phyloP scores from a whole-genome alignment of 35 echinoderm and acorn worm species.

The Hemicentrotus pulcherrimus region DNA sequence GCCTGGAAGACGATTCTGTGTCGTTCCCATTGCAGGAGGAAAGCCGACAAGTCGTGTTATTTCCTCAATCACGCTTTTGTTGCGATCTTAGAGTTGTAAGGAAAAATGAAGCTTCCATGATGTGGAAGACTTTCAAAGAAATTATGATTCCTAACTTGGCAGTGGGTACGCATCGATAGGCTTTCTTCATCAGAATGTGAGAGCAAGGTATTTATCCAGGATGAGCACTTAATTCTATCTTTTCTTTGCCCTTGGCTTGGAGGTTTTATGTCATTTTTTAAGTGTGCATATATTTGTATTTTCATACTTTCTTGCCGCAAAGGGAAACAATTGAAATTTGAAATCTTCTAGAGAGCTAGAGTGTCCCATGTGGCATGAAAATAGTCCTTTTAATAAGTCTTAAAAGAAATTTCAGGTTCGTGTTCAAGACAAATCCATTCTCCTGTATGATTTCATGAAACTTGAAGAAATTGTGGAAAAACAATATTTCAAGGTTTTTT shows the following conservation, averaged over 20 bases:
- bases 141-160: neutral
- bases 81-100: neutral
- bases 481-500: neutral
- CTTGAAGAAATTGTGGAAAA: neutral
- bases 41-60: neutral
- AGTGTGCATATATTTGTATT: neutral
- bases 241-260: slow-evolving; percentile 31
- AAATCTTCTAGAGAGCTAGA: neutral
- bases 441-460: neutral
- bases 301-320: neutral
- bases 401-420: neutral
- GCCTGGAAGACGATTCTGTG: slow-evolving; percentile 9
- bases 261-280: slow-evolving; percentile 2
- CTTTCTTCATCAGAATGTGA: slow-evolving; percentile 9
- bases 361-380: neutral
- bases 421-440: neutral
- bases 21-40: neutral
- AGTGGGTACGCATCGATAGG: neutral
- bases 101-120: neutral
- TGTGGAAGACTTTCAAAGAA: neutral
- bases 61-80: neutral
- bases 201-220: slow-evolving; percentile 37
- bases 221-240: slow-evolving; percentile 41
- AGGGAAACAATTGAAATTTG: neutral
- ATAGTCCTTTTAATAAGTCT: neutral